Conservation (phyloP, 2,113 vertebrate species). For the Cololabis saira region DNA sequence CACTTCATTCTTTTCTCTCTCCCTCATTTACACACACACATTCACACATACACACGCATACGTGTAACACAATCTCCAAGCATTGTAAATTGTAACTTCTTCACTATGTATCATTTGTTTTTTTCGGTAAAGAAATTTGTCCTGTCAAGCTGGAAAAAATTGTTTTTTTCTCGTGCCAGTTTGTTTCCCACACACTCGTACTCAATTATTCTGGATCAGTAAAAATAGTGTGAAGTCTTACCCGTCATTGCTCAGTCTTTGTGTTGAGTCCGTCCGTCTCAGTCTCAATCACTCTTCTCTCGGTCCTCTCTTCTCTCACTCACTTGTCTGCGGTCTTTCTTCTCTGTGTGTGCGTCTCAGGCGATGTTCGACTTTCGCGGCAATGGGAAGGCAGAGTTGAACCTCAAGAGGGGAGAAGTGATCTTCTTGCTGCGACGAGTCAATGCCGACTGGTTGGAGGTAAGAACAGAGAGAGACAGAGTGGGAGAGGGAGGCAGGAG, state of each 20-base stretch:
- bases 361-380: constrained; percentile 93
- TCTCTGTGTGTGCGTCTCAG: constrained; percentile 73
- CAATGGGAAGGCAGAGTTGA: constrained; percentile 88
- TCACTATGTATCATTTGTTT: not conserved
- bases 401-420: constrained; percentile 90
- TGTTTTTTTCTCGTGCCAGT: too few relatives aligned
- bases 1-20: too few relatives aligned
- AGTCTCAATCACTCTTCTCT: constrained; percentile 18
- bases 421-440: constrained; percentile 93
- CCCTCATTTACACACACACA: not conserved
- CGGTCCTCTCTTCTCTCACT: constrained; percentile 41
- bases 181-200: not conserved
- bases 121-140: not conserved
- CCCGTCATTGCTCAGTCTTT: constrained; percentile 57
- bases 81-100: not conserved
- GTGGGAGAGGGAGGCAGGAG: constrained; percentile 50
- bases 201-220: not conserved
- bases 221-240: constrained; percentile 49
- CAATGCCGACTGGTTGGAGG: constrained; percentile 97
- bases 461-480: constrained; percentile 74
- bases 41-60: not conserved
- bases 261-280: constrained; percentile 48
- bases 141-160: not conserved
- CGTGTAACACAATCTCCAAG: too few relatives aligned
- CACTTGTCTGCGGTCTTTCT: constrained; percentile 29